Evolutionary conservation across 2,797 vertebrate genomes (phyloP).

Genomic region (Pogonophryne albipinna): DNA sequence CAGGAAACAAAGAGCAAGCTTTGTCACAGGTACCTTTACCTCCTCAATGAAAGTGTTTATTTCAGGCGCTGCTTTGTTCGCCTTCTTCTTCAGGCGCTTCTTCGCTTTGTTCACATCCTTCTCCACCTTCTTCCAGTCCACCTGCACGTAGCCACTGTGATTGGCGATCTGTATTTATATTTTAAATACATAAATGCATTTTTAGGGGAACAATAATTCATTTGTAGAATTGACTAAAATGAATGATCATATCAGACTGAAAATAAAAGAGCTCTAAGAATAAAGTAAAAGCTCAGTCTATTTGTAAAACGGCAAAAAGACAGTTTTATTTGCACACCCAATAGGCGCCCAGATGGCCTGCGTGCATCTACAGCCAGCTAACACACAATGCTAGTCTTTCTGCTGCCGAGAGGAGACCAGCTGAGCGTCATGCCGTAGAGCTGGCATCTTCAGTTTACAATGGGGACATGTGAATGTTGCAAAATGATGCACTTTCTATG

Average conservation of each 20-base stretch:
- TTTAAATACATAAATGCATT: not conserved
- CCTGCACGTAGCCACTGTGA: conserved; percentile 96
- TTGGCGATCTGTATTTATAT: conserved; percentile 89
- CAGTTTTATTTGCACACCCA: not conserved
- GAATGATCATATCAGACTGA: not conserved
- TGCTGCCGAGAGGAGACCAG: conserved; percentile 22
- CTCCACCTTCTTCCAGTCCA: conserved; percentile 98
- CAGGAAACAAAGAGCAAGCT: conserved; percentile 43
- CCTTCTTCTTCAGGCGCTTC: conserved; percentile 95
- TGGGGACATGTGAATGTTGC: not conserved
- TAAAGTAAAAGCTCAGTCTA: not conserved
- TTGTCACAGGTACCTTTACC: conserved; percentile 85
- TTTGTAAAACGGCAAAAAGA: not conserved
- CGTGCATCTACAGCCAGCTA: conserved; percentile 22
- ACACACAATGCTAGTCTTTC: conserved; percentile 38
- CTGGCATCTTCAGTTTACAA: conserved; percentile 17
- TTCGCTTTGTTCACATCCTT: conserved; percentile 99
- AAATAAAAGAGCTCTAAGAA: not conserved
- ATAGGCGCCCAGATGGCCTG: conserved; percentile 35
- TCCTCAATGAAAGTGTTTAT: conserved; percentile 96
- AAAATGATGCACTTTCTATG: not conserved
- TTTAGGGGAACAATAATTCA: not conserved
- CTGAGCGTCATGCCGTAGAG: conserved; percentile 27
- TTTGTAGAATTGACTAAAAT: not conserved
- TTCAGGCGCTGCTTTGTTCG: conserved; percentile 96